Percentiles rank a stretch among this genome's conserved stretches.
Conservation (phyloP, 2,888 invertebrate genomes). For the Oscheius sp. region DNA sequence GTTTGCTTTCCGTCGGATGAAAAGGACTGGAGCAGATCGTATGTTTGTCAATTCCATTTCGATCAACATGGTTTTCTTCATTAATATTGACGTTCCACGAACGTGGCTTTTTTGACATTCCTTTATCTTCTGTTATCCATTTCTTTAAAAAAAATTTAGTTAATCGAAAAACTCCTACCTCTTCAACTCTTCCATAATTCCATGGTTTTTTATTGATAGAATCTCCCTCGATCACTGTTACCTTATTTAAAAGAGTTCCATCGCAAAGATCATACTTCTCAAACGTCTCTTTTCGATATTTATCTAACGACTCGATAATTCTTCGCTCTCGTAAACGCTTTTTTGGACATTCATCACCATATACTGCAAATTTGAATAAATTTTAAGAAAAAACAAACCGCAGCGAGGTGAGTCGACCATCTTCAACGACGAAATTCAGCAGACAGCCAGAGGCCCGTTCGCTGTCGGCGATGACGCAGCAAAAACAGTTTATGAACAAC, state of each 20-base stretch:
- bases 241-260: slow-evolving; percentile 10
- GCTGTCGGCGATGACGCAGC: slow-evolving; percentile 5
- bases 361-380: not conserved
- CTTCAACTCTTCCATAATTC: not conserved
- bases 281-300: slow-evolving; percentile 14
- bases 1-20: too few species aligned
- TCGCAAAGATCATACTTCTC: slow-evolving; percentile 16
- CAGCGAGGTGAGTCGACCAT: slow-evolving; percentile 17
- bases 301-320: slow-evolving; percentile 6
- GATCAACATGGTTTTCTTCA: too few species aligned
- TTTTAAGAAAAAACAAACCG: slow-evolving; percentile 11
- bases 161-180: too few species aligned
- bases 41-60: too few species aligned
- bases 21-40: too few species aligned
- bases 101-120: too few species aligned
- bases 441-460: too few species aligned
- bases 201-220: not conserved
- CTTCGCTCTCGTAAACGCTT: slow-evolving; percentile 2
- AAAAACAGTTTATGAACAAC: slow-evolving; percentile 17
- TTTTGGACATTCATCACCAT: slow-evolving; percentile 11
- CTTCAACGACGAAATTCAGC: too few species aligned
- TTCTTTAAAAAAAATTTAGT: too few species aligned
- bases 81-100: too few species aligned
- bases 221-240: slow-evolving; percentile 4
- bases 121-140: too few species aligned